These are phyloP conservation scores for Petaurus breviceps DNA, from an alignment of 2,113 vertebrate genomes.

Conservation along the genomic window DNA sequence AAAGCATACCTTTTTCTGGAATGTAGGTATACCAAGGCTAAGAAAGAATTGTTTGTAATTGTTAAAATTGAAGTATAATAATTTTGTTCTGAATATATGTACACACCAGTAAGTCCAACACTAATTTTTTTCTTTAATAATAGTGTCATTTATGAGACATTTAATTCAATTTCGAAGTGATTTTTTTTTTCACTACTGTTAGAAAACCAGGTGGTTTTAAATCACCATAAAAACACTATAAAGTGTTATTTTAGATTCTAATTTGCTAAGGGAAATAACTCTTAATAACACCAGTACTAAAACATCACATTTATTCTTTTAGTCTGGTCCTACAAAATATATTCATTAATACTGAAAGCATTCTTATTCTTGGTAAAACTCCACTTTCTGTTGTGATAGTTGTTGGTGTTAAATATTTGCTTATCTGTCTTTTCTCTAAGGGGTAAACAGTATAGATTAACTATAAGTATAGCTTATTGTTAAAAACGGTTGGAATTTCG, in stretches of 20 bases:
- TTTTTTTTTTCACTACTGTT: not conserved
- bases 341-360: not conserved
- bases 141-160: accelerated
- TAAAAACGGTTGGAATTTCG: constrained; percentile 19
- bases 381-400: not conserved
- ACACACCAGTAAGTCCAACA: accelerated
- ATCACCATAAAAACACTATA: not conserved
- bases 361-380: not conserved
- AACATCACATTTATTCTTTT: not conserved
- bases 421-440: not conserved
- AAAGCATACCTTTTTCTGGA: not conserved
- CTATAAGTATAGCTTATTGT: not conserved
- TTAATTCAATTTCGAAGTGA: not conserved
- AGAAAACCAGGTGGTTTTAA: constrained; percentile 4
- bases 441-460: not conserved
- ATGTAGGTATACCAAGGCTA: not conserved
- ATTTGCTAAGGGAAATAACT: constrained; percentile 19
- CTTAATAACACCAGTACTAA: not conserved
- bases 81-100: not conserved
- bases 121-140: not conserved
- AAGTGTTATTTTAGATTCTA: not conserved
- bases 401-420: not conserved
- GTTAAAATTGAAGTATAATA: not conserved
- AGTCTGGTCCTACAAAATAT: not conserved
- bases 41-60: not conserved